These are phyloP conservation scores for Ploceus nigricollis DNA, from an alignment of 2,113 vertebrate genomes.

Conservation along the genomic window DNA sequence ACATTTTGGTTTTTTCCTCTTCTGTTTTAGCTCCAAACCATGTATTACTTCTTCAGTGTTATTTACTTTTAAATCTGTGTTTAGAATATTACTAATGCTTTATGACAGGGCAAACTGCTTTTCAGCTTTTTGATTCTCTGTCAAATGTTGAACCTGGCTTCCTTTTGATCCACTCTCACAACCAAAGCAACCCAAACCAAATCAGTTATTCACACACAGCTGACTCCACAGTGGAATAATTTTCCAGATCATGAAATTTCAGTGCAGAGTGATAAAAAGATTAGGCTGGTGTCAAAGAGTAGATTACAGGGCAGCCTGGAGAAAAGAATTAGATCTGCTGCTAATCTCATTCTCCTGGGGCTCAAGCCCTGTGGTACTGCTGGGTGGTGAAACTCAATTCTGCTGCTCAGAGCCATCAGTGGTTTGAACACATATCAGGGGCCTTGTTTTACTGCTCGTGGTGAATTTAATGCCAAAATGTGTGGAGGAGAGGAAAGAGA, in stretches of 20 bases:
- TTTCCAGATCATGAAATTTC: conserved; percentile 45
- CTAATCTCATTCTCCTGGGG: neutral
- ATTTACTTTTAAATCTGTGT: neutral
- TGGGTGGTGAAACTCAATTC: neutral
- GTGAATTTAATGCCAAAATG: neutral
- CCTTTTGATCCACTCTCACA: conserved; percentile 6
- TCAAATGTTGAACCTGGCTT: neutral
- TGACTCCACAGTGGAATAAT: neutral
- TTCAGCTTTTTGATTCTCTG: neutral
- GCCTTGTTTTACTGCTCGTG: neutral
- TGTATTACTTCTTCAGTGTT: neutral
- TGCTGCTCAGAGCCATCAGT: neutral
- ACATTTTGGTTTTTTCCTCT: neutral
- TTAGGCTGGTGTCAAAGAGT: conserved; percentile 11
- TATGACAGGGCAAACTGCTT: neutral
- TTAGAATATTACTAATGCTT: neutral
- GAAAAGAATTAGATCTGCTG: neutral
- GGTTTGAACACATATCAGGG: neutral
- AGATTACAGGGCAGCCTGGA: conserved; percentile 2
- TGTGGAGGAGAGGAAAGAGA: neutral
- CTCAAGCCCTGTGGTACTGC: neutral
- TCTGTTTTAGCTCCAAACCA: neutral
- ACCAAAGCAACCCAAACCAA: neutral
- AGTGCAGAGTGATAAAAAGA: conserved; percentile 25
- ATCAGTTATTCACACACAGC: conserved; percentile 2